Conservation (phyloP, 2,113 vertebrate genomes). For the Hippocampus guttulatus region DNA sequence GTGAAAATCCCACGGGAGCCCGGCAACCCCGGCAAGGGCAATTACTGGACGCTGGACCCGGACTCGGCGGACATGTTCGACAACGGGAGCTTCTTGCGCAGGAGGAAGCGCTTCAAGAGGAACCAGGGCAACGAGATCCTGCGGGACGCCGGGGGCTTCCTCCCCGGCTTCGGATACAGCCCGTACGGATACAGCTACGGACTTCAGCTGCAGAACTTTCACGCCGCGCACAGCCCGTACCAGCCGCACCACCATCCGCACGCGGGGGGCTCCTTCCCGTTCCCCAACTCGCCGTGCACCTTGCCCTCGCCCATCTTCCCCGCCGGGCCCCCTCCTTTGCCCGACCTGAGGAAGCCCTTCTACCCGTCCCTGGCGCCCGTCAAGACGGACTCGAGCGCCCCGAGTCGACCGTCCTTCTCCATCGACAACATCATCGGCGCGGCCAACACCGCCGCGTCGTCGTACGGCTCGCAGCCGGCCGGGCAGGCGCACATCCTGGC, state of each 20-base stretch:
- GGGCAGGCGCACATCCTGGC: slow-evolving; percentile 88
- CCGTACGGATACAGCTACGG: slow-evolving; percentile 95
- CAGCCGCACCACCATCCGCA: slow-evolving; percentile 74
- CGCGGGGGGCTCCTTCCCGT: slow-evolving; percentile 77
- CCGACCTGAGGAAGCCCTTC: slow-evolving; percentile 81
- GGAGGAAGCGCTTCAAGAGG: slow-evolving; percentile 92
- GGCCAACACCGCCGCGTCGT: slow-evolving; percentile 72
- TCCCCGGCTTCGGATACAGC: slow-evolving; percentile 90
- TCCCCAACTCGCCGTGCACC: slow-evolving; percentile 79
- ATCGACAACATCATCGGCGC: slow-evolving; percentile 95
- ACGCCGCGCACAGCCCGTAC: slow-evolving; percentile 71
- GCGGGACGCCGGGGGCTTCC: slow-evolving; percentile 84
- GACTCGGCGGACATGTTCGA: slow-evolving; percentile 95
- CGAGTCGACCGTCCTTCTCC: slow-evolving; percentile 87
- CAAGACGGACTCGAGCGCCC: slow-evolving; percentile 81
- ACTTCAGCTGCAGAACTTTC: slow-evolving; percentile 88
- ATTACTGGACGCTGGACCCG: slow-evolving; percentile 95
- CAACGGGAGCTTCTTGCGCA: slow-evolving; percentile 88
- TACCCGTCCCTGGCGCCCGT: slow-evolving; percentile 79
- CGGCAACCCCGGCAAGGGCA: slow-evolving; percentile 89
- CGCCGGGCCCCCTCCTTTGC: slow-evolving; percentile 77
- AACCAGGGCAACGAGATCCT: slow-evolving; percentile 85
- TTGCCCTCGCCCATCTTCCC: slow-evolving; percentile 79
- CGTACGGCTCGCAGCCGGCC: slow-evolving; percentile 76
- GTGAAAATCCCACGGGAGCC: slow-evolving; percentile 88